Percentiles rank a stretch among this genome's conserved stretches.
Conservation (phyloP, 2,888 invertebrate species). For the Drepana falcataria region DNA sequence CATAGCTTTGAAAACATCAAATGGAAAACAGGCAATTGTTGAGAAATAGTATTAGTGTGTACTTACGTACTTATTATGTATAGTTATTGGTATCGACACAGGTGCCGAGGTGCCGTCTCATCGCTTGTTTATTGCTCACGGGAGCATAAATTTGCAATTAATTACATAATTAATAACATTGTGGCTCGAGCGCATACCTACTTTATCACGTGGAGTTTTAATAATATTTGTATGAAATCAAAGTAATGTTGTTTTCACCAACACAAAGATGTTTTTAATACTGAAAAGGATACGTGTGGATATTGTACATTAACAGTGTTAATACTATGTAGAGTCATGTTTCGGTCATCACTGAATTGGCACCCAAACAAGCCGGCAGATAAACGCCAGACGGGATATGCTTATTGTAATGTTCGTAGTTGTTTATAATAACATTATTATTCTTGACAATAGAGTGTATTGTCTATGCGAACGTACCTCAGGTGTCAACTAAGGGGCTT, state of each 20-base stretch:
- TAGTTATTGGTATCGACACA: slow-evolving; percentile 12
- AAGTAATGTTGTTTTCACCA: too few species aligned
- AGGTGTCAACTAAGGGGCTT: background rate
- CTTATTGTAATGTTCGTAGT: slow-evolving; percentile 13
- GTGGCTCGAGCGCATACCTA: slow-evolving; percentile 3
- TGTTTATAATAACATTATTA: slow-evolving; percentile 15
- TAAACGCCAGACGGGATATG: slow-evolving; percentile 9
- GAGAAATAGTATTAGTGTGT: background rate
- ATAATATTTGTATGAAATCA: background rate
- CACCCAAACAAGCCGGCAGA: slow-evolving; percentile 13
- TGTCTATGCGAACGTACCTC: background rate
- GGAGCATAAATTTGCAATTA: slow-evolving; percentile 49
- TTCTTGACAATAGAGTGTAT: slow-evolving; percentile 10
- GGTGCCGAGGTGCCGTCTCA: slow-evolving; percentile 26
- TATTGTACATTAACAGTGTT: background rate
- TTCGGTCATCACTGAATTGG: background rate
- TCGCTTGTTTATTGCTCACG: slow-evolving; percentile 33
- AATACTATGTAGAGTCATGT: background rate
- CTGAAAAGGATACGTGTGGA: background rate
- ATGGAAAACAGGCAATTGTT: background rate
- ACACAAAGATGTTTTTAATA: too few species aligned
- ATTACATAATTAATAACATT: slow-evolving; percentile 35
- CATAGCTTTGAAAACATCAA: background rate
- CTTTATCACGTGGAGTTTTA: background rate
- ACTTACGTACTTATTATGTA: background rate